Evolutionary conservation across 2,113 vertebrate genomes (phyloP), one percentile per base, ranked within the genome.

Genomic region (Sus scrofa): DNA sequence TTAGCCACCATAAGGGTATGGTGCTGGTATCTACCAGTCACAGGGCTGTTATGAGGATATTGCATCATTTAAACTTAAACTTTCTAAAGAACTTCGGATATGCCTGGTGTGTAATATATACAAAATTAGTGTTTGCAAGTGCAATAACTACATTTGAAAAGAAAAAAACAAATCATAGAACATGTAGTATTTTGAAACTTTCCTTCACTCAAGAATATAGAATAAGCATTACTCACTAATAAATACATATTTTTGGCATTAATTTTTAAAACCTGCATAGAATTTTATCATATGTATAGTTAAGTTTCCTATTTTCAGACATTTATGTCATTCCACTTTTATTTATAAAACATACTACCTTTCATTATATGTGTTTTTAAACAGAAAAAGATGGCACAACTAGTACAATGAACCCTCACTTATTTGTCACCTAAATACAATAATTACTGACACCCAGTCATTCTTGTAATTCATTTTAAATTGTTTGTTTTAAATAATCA

Each of bases 51-150:
- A 34, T 70, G 22, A 84, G 18, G 12, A 27, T 95, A 37, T 91
- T 71, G 78, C 78, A 74, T 83, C 56, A 79, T 13, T 52, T 82
- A 83, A 22, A 88, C 6, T 74, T 87, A 58, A 79, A 32, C 1
- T 71, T 91, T 91, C n/a, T 84, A 83, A 94, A 81, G 60, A 92
- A 74, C 3, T 56, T 90, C 60, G 9, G 78, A 81, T 93, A 2
- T 85, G 2, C 50, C 26, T 93, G 6, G 6, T 7, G 78, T 19
- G 63, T 16, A 86, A 30, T 73, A 81, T 79, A 24, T 14, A 85
- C 6, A 62, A 63, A 93, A 70, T 81, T 75, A 44, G 32, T 89
- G 11, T 90, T 74, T 89, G 22, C 54, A 52, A 67, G 27, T 89
- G 50, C 0, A 92, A 50, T 87, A 92, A 73, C 71, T 85, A 32